phyloP scores from a whole-genome alignment of 2,888 invertebrate genomes.

The Harpagoxenus sublaevis region DNA sequence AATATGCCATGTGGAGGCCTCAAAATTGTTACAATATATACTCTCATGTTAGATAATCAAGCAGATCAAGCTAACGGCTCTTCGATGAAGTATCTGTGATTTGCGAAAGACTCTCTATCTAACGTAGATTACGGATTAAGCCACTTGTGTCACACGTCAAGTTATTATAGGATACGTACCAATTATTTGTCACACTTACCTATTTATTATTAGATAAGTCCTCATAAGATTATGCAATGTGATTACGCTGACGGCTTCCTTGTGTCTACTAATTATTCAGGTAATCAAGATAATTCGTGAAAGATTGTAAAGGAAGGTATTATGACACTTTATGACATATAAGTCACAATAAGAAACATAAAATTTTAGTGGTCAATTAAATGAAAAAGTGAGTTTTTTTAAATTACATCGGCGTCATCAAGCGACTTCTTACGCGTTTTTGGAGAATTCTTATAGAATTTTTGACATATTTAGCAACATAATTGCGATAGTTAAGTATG shows the following conservation, averaged over 20 bases:
- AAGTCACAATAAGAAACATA: background rate
- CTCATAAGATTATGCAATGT: background rate
- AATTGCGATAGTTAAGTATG: background rate
- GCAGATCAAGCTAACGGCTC: background rate
- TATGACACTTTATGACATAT: background rate
- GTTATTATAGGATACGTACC: background rate
- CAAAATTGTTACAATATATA: background rate
- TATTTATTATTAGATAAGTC: constrained; percentile 1
- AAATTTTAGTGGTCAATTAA: background rate
- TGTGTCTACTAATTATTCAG: background rate
- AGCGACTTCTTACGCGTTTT: background rate
- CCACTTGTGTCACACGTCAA: background rate
- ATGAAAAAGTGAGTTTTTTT: background rate
- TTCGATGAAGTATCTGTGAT: background rate
- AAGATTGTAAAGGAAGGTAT: background rate
- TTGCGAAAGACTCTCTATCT: background rate
- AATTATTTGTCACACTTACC: background rate
- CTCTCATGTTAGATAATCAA: background rate
- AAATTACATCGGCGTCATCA: background rate
- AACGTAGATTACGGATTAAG: background rate
- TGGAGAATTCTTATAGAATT: background rate
- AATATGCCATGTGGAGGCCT: background rate
- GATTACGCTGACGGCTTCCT: background rate
- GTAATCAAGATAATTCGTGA: constrained; percentile 1
- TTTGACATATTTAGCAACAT: background rate